Conservation (phyloP, 2,888 invertebrate species). For the Pomacea canaliculata region DNA sequence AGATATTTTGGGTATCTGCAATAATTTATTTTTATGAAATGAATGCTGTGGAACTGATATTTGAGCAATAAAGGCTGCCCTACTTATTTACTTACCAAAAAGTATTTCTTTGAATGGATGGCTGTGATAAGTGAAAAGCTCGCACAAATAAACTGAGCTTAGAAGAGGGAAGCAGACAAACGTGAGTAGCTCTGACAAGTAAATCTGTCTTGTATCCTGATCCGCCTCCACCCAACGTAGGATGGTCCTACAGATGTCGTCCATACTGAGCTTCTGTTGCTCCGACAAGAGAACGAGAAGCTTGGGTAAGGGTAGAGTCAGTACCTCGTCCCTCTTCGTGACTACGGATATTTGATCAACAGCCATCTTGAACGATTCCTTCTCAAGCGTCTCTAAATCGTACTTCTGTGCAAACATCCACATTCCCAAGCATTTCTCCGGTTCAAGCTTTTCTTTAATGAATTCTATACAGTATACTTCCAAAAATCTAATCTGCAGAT, state of each 20-base stretch:
- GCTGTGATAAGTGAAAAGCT: background rate
- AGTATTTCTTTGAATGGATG: background rate
- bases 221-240: slow-evolving; percentile 16
- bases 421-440: background rate
- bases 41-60: too few species aligned
- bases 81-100: background rate
- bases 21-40: too few species aligned
- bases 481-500: background rate
- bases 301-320: background rate
- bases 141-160: background rate
- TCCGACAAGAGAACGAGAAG: background rate
- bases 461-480: background rate
- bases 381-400: background rate
- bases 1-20: too few species aligned
- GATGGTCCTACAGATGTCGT: background rate
- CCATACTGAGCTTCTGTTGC: background rate
- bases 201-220: background rate
- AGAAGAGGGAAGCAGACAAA: slow-evolving; percentile 21
- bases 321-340: background rate
- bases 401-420: background rate
- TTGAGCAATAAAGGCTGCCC: background rate
- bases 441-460: background rate
- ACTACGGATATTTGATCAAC: background rate
- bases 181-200: slow-evolving; percentile 9
- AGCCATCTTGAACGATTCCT: background rate